Evolutionary conservation across 2,113 vertebrate species (phyloP).

Genomic region (Seriola quinqueradiata): DNA sequence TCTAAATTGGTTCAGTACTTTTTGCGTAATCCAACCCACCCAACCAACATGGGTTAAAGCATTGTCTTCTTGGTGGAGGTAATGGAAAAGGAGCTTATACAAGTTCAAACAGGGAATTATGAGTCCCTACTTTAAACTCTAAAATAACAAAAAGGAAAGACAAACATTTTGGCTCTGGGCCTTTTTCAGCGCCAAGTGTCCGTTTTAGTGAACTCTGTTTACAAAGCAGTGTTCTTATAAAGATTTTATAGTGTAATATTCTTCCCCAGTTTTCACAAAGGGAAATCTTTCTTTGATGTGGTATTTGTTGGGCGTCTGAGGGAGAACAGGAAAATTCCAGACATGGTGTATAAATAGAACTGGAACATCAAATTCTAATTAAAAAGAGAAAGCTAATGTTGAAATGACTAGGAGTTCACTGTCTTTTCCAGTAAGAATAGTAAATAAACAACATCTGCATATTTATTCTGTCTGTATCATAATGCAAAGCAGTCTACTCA

Average conservation of each 20-base stretch:
- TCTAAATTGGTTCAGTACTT: too few species aligned
- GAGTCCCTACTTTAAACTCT: neutral
- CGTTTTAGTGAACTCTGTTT: neutral
- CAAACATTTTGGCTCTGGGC: too few species aligned
- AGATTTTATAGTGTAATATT: neutral
- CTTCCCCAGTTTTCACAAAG: slow-evolving; percentile 2
- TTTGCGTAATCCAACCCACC: too few species aligned
- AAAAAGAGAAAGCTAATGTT: neutral
- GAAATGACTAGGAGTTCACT: neutral
- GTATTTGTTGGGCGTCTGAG: neutral
- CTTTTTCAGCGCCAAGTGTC: neutral
- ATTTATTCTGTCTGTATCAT: neutral
- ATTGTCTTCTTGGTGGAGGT: too few species aligned
- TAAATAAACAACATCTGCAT: neutral
- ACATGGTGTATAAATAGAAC: neutral
- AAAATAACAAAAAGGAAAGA: neutral
- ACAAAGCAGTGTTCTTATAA: neutral
- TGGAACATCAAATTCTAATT: neutral
- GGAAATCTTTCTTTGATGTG: neutral
- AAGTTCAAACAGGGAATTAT: neutral
- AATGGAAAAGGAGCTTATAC: neutral
- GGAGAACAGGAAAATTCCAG: neutral
- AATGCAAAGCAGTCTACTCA: neutral
- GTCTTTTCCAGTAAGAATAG: neutral
- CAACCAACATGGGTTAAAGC: too few species aligned